Base-by-base conservation (phyloP, 2,888 invertebrate species). In the Melieria crassipennis region DNA sequence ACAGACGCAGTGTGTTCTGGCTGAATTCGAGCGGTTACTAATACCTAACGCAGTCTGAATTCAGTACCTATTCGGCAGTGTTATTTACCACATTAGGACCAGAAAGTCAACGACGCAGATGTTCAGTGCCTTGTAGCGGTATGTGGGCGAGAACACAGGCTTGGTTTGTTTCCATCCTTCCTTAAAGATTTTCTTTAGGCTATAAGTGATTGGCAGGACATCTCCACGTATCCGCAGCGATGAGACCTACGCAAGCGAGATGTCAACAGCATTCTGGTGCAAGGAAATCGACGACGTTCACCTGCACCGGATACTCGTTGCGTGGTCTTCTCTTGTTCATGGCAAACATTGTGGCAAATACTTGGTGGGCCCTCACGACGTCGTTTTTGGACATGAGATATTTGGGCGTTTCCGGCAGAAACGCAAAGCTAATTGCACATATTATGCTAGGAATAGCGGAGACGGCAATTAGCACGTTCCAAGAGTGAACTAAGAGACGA, bases 61-160 rank as follows among this genome's bases (percentile, higher is more conserved):
- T 30, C 30, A 30, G 30, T 30, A 30, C 3, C 30, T 3, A 1
- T 1, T 30, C 30, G 30, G 30, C 30, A 30, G 30, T 30, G 30
- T 2, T 70, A 58, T 87, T 87, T 87, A 92, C 93, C 92, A 91
- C 82, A 91, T 87, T 82, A 92, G 89, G 63, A 90, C 88, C 52
- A 89, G 88, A 82, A 91, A 90, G 80, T 92, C 91, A 69, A 92
- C 89, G 5, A 88, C 80, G 75, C 92, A 91, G 58, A 92, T 89
- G 16, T 91, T 87, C 4, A 91, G 70, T 5, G 93, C 88, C 81
- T 91, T 89, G 0, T 86, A 83, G 13, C 90, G 75, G 80, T 92
- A 89, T 0, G 92, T 92, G 0, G 89, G 88, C n/a, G 82, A 86
- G 83, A 93, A 91, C 71, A 94, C 86, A 0, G 92, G 91, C n/a